Evolutionary conservation across 2,888 invertebrate genomes (phyloP), one percentile per base, ranked within the genome.

Genomic region (Xylota segnis): DNA sequence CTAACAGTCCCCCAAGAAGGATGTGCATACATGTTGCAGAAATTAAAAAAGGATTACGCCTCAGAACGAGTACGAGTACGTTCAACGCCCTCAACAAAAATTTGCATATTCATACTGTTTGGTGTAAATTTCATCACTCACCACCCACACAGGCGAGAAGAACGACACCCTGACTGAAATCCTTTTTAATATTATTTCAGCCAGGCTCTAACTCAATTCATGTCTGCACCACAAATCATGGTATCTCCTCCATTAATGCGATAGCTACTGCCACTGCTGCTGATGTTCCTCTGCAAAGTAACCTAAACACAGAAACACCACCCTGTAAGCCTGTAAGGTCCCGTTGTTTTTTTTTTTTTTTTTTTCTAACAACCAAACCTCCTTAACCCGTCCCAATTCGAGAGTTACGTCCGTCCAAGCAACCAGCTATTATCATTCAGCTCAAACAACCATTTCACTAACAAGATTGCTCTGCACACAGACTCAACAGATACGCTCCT

Each of bases 391-490:
- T 71, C 71, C 72, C 72, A 79, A 32, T 72, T 79, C 7, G 54
- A 37, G 54, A 37, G n/a, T 47, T 37, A 23, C 52, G 43, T 66
- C 61, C 66, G 52, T 56, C 65, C 65, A 63, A 81, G 14, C 59
- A 58, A 29, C 66, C 68, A 68, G 37, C 75, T 70, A 71, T 76
- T 79, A 70, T 65, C 65, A 75, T 63, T 75, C 75, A 45, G 65
- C 75, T 70, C 61, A 75, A 84, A 75, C 65, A 84, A 66, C 37
- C 79, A 79, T 70, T 84, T 84, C 81, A 66, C 84, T 86, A 86
- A 86, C 84, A 86, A 86, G 84, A 86, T 81, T 86, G 75, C 84
- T 81, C 7, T 66, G 84, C 84, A 86, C 81, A 86, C 71, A 59
- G 65, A 84, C 84, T 75, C 65, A 71, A 81, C 81, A 76, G 75